Evolutionary conservation across 2,113 vertebrate species (phyloP), one percentile per base, ranked within the genome.

Genomic region (Seriola aureovittata): DNA sequence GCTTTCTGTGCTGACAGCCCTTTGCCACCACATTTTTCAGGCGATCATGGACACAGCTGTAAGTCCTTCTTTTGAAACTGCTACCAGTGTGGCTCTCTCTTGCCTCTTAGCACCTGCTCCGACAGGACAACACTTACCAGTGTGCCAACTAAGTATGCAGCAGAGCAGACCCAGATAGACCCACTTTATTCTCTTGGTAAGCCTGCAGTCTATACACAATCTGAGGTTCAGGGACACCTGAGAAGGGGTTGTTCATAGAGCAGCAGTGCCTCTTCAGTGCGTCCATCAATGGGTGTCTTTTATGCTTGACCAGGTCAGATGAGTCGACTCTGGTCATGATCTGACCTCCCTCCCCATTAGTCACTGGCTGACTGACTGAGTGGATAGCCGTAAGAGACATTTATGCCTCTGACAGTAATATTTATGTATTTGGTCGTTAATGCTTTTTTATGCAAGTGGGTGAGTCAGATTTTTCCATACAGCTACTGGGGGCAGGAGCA

Each of bases 381-480:
- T 89, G 91, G 88, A 86, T 60, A 67, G 85, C 52, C 75, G 73
- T 80, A 13, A 55, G 88, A 89, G 89, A 91, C 71, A 38, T 81
- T 84, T 85, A 89, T 84, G 78, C 69, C 84, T 92, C 88, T 75
- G 78, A 89, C 50, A 29, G 91, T 91, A 88, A 92, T 91, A 92
- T 92, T 92, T 92, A 89, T 90, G 87, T 70, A 75, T 93, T 93
- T 91, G 76, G 83, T 87, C 25, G 64, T 91, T 87, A 86, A 91
- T 93, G 81, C 63, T 76, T 91, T 91, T 93, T 92, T 88, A 82
- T 75, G 80, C 85, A 89, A 91, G 75, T 68, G 78, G 42, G 84
- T 94, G 94, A 95, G 89, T 95, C 93, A 93, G 82, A 89, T 90
- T 93, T 92, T 93, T 93, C 93, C 94, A 88, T 75, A 29, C 60